phyloP scores from a whole-genome alignment of 2,797 vertebrate species.

The Coregonus suidteri region DNA sequence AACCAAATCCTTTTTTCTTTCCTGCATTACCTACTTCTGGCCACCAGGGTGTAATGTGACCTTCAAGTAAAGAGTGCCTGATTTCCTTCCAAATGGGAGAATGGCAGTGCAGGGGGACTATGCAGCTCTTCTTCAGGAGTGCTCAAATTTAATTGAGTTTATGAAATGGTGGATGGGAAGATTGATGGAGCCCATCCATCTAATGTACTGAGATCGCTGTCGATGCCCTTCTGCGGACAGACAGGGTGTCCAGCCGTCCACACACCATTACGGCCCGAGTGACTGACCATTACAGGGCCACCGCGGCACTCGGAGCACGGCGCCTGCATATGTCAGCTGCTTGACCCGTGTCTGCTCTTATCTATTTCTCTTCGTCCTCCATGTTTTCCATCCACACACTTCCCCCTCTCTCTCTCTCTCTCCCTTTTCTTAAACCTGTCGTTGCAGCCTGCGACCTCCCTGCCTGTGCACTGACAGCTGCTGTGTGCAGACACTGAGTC shows the following conservation, averaged over 20 bases:
- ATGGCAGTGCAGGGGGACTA: not conserved
- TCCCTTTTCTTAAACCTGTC: slow-evolving; percentile 23
- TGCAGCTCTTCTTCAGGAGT: slow-evolving; percentile 47
- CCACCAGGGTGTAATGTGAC: slow-evolving; percentile 16
- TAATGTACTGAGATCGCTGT: slow-evolving; percentile 51
- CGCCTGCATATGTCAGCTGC: slow-evolving; percentile 9
- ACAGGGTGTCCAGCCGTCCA: not conserved
- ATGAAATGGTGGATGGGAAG: slow-evolving; percentile 62
- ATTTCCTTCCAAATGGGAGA: slow-evolving; percentile 50
- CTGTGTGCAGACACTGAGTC: slow-evolving; percentile 49
- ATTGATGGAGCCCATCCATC: slow-evolving; percentile 70
- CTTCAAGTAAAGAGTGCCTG: slow-evolving; percentile 18
- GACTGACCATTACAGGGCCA: not conserved
- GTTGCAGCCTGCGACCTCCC: slow-evolving; percentile 45
- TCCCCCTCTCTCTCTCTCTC: not conserved
- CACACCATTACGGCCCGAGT: not conserved
- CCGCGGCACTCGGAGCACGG: not conserved
- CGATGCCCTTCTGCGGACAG: slow-evolving; percentile 29
- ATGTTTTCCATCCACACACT: not conserved
- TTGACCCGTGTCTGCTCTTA: not conserved
- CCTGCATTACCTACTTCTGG: slow-evolving; percentile 2
- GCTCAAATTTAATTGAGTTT: slow-evolving; percentile 70
- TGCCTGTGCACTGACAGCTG: slow-evolving; percentile 46
- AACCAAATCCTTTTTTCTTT: not conserved
- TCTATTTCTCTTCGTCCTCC: not conserved